phyloP scores from a whole-genome alignment of 2,888 invertebrate species.

The Ptilodon capucinus region DNA sequence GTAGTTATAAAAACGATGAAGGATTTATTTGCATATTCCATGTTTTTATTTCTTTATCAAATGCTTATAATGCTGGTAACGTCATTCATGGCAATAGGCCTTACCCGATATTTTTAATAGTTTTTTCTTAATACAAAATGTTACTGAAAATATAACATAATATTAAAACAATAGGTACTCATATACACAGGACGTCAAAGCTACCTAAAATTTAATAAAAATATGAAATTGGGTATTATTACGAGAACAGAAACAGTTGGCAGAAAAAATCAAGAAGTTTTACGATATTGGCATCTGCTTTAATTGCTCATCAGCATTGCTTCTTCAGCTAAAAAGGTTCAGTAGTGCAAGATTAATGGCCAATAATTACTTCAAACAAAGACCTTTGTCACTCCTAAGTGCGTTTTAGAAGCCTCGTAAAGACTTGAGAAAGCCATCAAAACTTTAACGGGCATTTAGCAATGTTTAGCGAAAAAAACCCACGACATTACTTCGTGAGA shows the following conservation, averaged over 20 bases:
- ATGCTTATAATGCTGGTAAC: too few relatives aligned
- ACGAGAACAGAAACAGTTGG: background rate
- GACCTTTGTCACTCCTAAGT: constrained; percentile 16
- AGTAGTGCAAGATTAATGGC: constrained; percentile 21
- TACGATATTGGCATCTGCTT: background rate
- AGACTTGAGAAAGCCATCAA: constrained; percentile 64
- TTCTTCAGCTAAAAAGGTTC: constrained; percentile 7
- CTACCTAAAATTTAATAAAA: too few relatives aligned
- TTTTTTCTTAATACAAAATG: too few relatives aligned
- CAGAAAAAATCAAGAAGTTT: background rate
- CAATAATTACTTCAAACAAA: constrained; percentile 8
- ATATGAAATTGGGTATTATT: too few relatives aligned
- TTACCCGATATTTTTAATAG: too few relatives aligned
- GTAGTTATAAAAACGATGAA: background rate
- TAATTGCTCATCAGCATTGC: constrained; percentile 8
- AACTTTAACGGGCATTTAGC: constrained; percentile 58
- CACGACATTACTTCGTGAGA: constrained; percentile 13
- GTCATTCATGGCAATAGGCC: too few relatives aligned
- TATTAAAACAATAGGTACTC: too few relatives aligned
- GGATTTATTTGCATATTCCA: background rate
- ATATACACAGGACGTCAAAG: too few relatives aligned
- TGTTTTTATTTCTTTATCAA: too few relatives aligned
- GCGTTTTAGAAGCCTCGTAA: constrained; percentile 24
- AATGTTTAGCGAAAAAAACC: constrained; percentile 42
- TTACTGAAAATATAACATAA: too few relatives aligned